Evolutionary conservation across 2,113 vertebrate species (phyloP).

Genomic region (Sorex araneus): DNA sequence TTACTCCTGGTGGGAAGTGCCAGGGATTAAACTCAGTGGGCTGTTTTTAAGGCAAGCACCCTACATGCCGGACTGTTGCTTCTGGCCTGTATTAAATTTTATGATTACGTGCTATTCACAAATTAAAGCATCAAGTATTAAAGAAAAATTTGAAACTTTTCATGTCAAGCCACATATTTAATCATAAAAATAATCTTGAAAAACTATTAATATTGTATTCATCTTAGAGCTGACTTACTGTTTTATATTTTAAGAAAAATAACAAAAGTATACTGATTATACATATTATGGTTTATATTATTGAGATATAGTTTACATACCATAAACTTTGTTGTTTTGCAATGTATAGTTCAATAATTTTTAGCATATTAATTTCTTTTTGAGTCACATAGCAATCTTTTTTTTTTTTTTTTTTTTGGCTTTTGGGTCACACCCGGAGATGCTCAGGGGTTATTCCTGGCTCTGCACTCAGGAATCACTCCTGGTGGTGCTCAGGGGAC

Average conservation of each 20-base stretch:
- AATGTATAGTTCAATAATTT: background rate
- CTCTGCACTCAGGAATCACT: too few relatives aligned
- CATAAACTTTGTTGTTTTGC: conserved; percentile 27
- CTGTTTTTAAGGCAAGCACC: too few relatives aligned
- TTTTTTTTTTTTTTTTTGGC: background rate
- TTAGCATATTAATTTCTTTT: background rate
- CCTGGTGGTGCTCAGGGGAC: too few relatives aligned
- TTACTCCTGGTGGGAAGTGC: too few relatives aligned
- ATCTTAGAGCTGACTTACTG: conserved; percentile 2
- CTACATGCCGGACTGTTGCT: too few relatives aligned
- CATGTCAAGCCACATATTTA: conserved; percentile 22
- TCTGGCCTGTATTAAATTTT: conserved; percentile 39
- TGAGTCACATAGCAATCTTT: too few relatives aligned
- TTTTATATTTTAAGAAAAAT: conserved; percentile 62
- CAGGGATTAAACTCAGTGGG: too few relatives aligned
- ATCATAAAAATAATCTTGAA: background rate
- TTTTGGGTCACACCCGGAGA: too few relatives aligned
- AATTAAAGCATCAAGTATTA: conserved; percentile 53
- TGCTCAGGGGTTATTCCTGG: too few relatives aligned
- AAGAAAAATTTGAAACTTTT: conserved; percentile 46
- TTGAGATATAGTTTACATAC: background rate
- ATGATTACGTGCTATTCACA: background rate
- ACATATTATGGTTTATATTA: background rate
- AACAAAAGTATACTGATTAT: background rate
- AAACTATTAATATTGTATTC: conserved; percentile 28